Base-by-base conservation (phyloP, 2,113 vertebrate species). In the Albula goreensis region DNA sequence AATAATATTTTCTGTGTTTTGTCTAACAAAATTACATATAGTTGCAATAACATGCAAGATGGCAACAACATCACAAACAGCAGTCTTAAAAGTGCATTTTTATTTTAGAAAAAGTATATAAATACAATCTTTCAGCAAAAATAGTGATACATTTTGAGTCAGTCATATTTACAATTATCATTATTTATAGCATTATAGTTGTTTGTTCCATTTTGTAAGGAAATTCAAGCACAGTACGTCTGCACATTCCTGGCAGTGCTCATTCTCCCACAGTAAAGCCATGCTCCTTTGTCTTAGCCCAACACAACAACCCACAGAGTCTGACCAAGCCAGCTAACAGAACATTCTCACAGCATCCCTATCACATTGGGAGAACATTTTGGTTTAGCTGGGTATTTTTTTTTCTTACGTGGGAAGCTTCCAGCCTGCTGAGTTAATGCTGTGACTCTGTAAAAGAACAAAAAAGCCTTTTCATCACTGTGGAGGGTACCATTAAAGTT, bases 341-440 rank as follows among this genome's bases (percentile, higher is more conserved):
- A 85, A 80, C 31, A n/a, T 49, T 78, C 57, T 77, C 66, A 13
- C 25, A 78, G 77, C n/a, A 5, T 77, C 49, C 49, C 17, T n/a
- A 13, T 19, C 70, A 74, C 70, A 74, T 31, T 31, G 70, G 50
- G 83, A 48, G 66, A 12, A 51, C 60, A 74, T 74, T 25, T 74
- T 84, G 12, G 41, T 79, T 31, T 15, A 48, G 25, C 10, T 52
- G 77, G 51, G n/a, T 79, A 17, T 57, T 48, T 49, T 63, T 50
- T 50, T 31, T 74, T 85, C 83, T 85, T 31, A 70, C 31, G 83
- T 78, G 7, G 66, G 50, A 84, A 77, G 70, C 52, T n/a, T n/a
- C 52, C 50, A 22, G 77, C 74, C 79, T 49, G 78, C 41, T 19
- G 13, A 17, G 49, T 2, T 31, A 79, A 48, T 49, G 41, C 48